Percentiles rank a stretch among this genome's conserved stretches.
Conservation (phyloP, 2,113 vertebrate species). For the Xiphophorus couchianus region DNA sequence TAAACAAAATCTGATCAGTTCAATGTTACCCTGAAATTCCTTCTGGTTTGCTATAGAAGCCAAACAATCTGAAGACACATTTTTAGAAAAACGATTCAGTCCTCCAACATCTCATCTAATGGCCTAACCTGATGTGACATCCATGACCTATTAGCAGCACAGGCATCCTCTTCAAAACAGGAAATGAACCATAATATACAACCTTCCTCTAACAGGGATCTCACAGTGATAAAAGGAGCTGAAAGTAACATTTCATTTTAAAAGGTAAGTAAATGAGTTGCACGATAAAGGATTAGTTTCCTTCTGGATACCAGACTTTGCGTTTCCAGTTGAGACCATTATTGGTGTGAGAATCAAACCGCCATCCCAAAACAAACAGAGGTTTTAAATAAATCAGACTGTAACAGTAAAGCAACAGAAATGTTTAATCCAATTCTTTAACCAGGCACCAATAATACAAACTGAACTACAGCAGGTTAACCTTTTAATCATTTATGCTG, state of each 20-base stretch:
- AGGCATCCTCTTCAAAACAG: conserved; percentile 48
- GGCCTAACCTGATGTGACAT: conserved; percentile 25
- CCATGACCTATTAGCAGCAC: conserved; percentile 22
- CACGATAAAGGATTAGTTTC: conserved; percentile 34
- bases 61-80: conserved; percentile 1
- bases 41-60: not conserved
- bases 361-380: conserved; percentile 49
- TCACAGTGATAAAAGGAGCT: conserved; percentile 12
- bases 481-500: not conserved
- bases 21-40: not conserved
- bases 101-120: conserved; percentile 10
- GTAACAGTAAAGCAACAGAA: conserved; percentile 15
- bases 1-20: not conserved
- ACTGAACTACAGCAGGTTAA: conserved; percentile 7
- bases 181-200: conserved; percentile 56
- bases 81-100: not conserved
- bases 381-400: conserved; percentile 35
- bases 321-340: conserved; percentile 26
- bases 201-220: conserved; percentile 37
- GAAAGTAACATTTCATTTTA: conserved; percentile 9
- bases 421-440: conserved; percentile 18
- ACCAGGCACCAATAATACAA: not conserved
- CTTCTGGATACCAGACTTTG: conserved; percentile 26
- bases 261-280: conserved; percentile 26
- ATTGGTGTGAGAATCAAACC: conserved; percentile 22